Conservation (phyloP, 2,888 invertebrate species). For the Lumbricus terrestris region DNA sequence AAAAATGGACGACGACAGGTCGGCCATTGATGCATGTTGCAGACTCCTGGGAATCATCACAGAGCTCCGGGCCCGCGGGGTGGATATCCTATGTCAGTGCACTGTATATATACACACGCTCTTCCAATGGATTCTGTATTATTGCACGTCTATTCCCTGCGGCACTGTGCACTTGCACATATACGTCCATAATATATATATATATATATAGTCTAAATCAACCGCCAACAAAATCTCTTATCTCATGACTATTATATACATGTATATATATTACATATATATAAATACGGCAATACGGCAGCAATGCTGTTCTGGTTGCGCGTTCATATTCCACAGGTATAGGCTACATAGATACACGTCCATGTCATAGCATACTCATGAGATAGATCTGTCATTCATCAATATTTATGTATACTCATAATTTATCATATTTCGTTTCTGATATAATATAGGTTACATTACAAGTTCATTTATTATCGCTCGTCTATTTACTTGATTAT, state of each 20-base stretch:
- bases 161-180: no score
- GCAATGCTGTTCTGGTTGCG: neutral
- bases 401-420: no score
- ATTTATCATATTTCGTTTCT: neutral
- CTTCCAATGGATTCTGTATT: neutral
- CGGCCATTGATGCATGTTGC: no score
- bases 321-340: neutral
- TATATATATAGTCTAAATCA: no score
- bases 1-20: neutral
- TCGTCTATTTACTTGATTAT: no score
- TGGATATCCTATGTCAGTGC: neutral
- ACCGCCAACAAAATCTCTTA: no score
- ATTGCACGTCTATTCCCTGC: neutral
- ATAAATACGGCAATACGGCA: neutral
- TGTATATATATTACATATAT: no score
- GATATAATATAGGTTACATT: neutral
- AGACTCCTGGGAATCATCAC: neutral
- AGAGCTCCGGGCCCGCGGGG: neutral
- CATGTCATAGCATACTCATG: no score
- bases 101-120: neutral
- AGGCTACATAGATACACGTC: no score
- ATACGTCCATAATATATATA: neutral
- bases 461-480: neutral
- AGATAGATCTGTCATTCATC: neutral
- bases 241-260: neutral